Base-by-base conservation (phyloP, 2,888 invertebrate species). In the Napeogenes sylphis region DNA sequence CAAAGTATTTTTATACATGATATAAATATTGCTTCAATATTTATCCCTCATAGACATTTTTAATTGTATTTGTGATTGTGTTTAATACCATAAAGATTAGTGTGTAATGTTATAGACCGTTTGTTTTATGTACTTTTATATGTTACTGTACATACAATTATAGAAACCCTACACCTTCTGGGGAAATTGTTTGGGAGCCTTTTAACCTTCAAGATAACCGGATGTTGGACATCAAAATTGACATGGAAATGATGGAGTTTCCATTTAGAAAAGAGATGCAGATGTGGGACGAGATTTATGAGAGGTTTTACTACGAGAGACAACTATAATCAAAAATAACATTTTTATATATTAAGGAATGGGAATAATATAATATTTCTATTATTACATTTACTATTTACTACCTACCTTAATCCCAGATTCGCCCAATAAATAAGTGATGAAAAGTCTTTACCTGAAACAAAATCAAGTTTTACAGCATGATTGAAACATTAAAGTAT, bases 261-360 rank as follows among this genome's bases (percentile, higher is more conserved):
- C 84, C 86, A 0, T 72, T 80, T 68, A 60, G 67, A 0, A 70
- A 62, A 21, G 66, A 74, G 0, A 63, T 70, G 12, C 71, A 73
- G 30, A 70, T 83, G 72, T 90, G 90, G 90, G 81, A 85, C 58
- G 80, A 83, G 21, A 73, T 89, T 47, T 90, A 87, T 69, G 82
- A 87, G n/a, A 84, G 82, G 67, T 83, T 81, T 67, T 86, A 86
- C 66, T 84, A 83, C 63, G 70, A 70, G 14, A 77, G 76, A 58
- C 75, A 78, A 55, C 65, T 71, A 21, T 45, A 38, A 60, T 38
- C 35, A n/a, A 45, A 45, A 35, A 13, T 13, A 42, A 21, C 3
- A 21, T n/a, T 30, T 46, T 55, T 47, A 13, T 21, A n/a, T 53
- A 35, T 51, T 0, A 42, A 21, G 10, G 4, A 30, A 35, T 38